phyloP scores from a whole-genome alignment of 2,888 invertebrate genomes.

The Leptopterna dolabrata region DNA sequence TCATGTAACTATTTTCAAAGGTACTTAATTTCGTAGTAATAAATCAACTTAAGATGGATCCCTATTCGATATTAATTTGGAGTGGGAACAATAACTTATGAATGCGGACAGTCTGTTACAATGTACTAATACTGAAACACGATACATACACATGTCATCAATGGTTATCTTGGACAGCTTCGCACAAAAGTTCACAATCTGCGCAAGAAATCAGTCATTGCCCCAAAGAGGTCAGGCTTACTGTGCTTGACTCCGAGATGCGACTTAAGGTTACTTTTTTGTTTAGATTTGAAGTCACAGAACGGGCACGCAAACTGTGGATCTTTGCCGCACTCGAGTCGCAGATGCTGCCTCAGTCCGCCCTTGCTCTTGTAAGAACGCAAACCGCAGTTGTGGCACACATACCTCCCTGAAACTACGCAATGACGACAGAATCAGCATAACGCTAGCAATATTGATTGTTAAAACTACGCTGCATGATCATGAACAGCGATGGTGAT shows the following conservation, averaged over 20 bases:
- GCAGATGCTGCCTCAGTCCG: conserved; percentile 51
- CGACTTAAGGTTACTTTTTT: conserved; percentile 65
- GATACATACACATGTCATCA: neutral
- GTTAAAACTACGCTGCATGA: no score
- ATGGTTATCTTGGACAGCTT: neutral
- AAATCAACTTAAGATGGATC: no score
- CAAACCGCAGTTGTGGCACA: conserved; percentile 63
- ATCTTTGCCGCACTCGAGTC: conserved; percentile 3
- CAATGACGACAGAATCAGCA: neutral
- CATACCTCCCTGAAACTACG: conserved; percentile 4
- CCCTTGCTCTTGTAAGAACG: conserved; percentile 60
- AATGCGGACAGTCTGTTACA: no score
- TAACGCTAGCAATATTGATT: no score
- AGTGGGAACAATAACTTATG: no score
- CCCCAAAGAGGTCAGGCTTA: neutral
- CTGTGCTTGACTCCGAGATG: conserved; percentile 58
- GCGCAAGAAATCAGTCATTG: conserved; percentile 40
- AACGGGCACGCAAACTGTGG: conserved; percentile 67
- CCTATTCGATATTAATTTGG: no score
- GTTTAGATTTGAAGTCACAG: conserved; percentile 67
- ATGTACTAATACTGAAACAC: neutral
- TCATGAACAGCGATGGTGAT: no score
- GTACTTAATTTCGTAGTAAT: no score
- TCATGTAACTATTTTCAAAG: no score
- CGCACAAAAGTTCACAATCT: conserved; percentile 65